Conservation (phyloP, 2,888 invertebrate genomes). For the Caenorhabditis sp. region DNA sequence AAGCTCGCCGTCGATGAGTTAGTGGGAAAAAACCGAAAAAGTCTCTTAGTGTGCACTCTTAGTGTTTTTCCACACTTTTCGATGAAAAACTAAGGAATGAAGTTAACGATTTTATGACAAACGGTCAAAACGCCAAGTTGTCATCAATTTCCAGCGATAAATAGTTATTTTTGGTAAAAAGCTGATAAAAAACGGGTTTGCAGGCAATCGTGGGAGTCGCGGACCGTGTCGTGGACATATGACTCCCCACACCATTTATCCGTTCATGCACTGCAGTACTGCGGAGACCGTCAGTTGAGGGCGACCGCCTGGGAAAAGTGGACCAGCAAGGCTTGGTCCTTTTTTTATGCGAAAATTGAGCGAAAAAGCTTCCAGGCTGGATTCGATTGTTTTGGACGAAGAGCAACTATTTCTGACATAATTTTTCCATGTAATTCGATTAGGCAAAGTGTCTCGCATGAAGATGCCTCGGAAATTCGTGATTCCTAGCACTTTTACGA, state of each 20-base stretch:
- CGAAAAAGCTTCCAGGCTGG: constrained; percentile 43
- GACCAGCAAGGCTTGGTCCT: constrained; percentile 65
- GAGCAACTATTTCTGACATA: constrained; percentile 76
- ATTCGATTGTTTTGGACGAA: too few species aligned
- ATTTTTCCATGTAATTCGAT: too few species aligned
- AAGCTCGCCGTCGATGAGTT: constrained; percentile 69
- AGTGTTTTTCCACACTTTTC: constrained; percentile 22
- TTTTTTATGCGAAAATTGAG: constrained; percentile 1
- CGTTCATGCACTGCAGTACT: constrained; percentile 77
- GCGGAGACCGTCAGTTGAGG: constrained; percentile 71
- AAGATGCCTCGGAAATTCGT: too few species aligned
- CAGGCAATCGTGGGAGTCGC: constrained; percentile 67
- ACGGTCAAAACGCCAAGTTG: too few species aligned
- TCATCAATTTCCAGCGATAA: constrained; percentile 16
- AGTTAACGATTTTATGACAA: too few species aligned
- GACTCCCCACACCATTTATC: constrained; percentile 72
- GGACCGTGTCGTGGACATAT: constrained; percentile 76
- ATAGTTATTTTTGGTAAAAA: neutral
- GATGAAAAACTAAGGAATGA: too few species aligned
- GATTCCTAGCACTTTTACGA: too few species aligned
- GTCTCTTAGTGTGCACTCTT: too few species aligned
- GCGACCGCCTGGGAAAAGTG: constrained; percentile 75
- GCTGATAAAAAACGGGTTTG: constrained; percentile 28
- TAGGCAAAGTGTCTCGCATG: too few species aligned
- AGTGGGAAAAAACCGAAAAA: constrained; percentile 4